Conservation (phyloP, 1,140 invertebrate genomes). For the Venustaconcha ellipsiformis region DNA sequence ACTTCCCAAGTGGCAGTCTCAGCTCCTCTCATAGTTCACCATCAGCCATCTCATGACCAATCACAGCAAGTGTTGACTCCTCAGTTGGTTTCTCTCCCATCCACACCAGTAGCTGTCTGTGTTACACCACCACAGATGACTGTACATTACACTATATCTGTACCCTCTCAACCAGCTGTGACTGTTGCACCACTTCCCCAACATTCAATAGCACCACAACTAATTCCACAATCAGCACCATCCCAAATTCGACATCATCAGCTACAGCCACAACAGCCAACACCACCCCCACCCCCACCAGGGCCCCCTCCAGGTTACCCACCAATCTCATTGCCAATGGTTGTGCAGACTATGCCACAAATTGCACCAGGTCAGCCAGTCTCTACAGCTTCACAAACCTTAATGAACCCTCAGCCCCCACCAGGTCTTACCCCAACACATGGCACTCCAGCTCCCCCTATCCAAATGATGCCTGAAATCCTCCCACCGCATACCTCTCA, state of each 20-base stretch:
- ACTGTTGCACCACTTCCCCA: conserved; percentile 2
- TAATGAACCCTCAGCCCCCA: conserved; percentile 16
- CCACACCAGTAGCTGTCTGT: too few relatives aligned
- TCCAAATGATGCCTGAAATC: conserved; percentile 21
- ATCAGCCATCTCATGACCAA: too few relatives aligned
- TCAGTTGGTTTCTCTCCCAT: too few relatives aligned
- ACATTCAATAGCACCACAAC: not conserved
- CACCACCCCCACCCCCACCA: too few relatives aligned
- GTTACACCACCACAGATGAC: too few relatives aligned
- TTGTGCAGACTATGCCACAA: too few relatives aligned
- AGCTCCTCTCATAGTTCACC: not conserved
- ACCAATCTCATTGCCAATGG: too few relatives aligned
- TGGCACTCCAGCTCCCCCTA: conserved; percentile 5
- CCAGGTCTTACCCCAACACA: conserved; percentile 10
- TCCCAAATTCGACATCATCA: too few relatives aligned
- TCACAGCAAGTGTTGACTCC: too few relatives aligned
- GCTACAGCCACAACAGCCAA: too few relatives aligned
- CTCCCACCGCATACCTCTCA: not conserved
- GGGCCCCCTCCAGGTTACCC: too few relatives aligned
- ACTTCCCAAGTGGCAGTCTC: not conserved
- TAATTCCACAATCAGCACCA: not conserved
- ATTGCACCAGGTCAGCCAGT: too few relatives aligned
- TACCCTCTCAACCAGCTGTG: not conserved
- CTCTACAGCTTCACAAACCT: conserved; percentile 11
- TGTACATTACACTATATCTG: not conserved